These are phyloP conservation scores for Emmelina monodactyla DNA, from an alignment of 2,888 invertebrate species.

Conservation along the genomic window DNA sequence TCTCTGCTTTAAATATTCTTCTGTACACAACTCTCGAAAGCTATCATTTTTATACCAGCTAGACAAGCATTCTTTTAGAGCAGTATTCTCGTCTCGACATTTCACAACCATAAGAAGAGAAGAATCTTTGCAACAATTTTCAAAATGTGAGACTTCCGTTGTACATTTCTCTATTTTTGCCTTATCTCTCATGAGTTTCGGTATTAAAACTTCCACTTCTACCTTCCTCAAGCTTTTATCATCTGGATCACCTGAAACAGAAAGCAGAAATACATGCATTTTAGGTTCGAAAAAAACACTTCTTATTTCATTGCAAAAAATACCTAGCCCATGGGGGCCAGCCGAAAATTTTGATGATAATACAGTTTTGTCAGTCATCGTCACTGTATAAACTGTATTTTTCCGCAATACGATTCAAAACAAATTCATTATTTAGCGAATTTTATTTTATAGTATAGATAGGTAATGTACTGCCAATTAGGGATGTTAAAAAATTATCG, in stretches of 20 bases:
- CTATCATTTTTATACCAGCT: slow-evolving; percentile 80
- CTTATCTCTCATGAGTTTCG: slow-evolving; percentile 86
- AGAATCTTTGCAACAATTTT: slow-evolving; percentile 75
- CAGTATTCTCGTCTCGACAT: slow-evolving; percentile 76
- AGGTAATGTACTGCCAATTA: too few relatives aligned
- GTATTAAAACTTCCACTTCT: slow-evolving; percentile 87
- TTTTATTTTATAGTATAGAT: too few relatives aligned
- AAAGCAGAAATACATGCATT: neutral
- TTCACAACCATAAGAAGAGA: slow-evolving; percentile 75
- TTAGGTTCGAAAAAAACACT: neutral
- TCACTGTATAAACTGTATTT: neutral
- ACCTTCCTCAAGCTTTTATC: slow-evolving; percentile 85
- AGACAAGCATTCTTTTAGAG: slow-evolving; percentile 73
- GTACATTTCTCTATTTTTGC: slow-evolving; percentile 82
- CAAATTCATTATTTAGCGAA: too few relatives aligned
- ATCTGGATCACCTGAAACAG: slow-evolving; percentile 79
- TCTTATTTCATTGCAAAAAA: too few relatives aligned
- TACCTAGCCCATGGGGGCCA: slow-evolving; percentile 68
- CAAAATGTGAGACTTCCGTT: slow-evolving; percentile 74
- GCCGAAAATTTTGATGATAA: slow-evolving; percentile 43
- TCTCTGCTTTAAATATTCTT: slow-evolving; percentile 83
- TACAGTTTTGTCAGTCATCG: slow-evolving; percentile 32
- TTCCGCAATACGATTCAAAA: too few relatives aligned
- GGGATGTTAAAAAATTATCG: too few relatives aligned
- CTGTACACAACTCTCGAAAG: slow-evolving; percentile 76